These are phyloP conservation scores for Cynoglossus semilaevis DNA, from an alignment of 2,113 vertebrate genomes.

Conservation along the genomic window DNA sequence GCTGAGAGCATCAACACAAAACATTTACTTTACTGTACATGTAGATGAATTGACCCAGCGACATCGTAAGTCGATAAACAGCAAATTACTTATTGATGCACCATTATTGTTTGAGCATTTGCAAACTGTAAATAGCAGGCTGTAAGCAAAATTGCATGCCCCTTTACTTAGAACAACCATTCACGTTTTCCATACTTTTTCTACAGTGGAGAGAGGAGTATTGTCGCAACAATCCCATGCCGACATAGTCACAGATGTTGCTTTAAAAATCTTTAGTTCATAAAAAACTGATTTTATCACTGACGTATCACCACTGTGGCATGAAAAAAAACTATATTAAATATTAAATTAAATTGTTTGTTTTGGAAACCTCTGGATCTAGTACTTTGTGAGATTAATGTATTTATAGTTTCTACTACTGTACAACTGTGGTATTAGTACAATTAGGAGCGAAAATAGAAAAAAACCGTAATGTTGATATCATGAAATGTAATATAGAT, in stretches of 20 bases:
- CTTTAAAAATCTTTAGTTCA: too few relatives aligned
- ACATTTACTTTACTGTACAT: constrained; percentile 4
- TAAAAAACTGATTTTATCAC: too few relatives aligned
- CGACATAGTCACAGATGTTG: too few relatives aligned
- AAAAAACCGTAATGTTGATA: not conserved
- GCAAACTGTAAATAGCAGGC: not conserved
- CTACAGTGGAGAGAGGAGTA: too few relatives aligned
- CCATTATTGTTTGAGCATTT: not conserved
- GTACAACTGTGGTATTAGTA: not conserved
- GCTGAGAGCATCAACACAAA: not conserved
- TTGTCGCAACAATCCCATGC: too few relatives aligned
- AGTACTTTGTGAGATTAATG: not conserved
- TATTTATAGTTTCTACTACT: too few relatives aligned
- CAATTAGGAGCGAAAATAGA: not conserved
- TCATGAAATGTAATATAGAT: constrained; percentile 2
- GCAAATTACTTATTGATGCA: constrained; percentile 18
- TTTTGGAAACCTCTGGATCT: too few relatives aligned
- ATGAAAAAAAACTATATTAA: too few relatives aligned
- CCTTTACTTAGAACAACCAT: not conserved
- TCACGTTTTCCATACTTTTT: not conserved
- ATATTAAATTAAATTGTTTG: too few relatives aligned
- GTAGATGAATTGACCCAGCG: constrained; percentile 11
- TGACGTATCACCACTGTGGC: too few relatives aligned
- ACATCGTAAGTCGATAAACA: constrained; percentile 27
- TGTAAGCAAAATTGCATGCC: not conserved